Evolutionary conservation across 2,113 vertebrate species (phyloP).

Genomic region (Indicator indicator): DNA sequence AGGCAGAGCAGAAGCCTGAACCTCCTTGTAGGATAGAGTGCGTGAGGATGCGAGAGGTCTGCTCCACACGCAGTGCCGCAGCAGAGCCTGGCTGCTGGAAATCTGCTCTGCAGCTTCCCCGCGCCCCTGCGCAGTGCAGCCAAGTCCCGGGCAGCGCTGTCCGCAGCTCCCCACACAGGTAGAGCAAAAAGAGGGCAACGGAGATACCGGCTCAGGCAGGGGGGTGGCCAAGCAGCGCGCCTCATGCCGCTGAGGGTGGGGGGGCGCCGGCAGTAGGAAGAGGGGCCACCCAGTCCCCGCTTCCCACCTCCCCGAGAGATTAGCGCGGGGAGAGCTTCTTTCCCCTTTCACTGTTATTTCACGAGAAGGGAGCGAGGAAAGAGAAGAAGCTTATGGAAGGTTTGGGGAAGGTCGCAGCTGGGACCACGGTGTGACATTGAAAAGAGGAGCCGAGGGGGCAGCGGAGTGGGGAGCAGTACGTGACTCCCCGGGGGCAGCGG

Average conservation of each 20-base stretch:
- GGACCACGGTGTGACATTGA: background rate
- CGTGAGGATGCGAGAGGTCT: background rate
- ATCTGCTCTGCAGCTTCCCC: constrained; percentile 14
- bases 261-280: background rate
- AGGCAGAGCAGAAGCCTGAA: background rate
- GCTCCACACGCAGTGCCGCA: background rate
- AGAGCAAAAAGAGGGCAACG: background rate
- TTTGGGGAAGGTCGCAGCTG: background rate
- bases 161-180: background rate
- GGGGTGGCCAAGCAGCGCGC: background rate
- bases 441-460: background rate
- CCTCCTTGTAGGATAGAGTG: background rate
- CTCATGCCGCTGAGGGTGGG: background rate
- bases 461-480: background rate
- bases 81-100: background rate
- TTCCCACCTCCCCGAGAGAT: background rate
- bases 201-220: background rate
- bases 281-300: too few species aligned
- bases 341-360: background rate
- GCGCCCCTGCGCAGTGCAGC: background rate
- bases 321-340: background rate
- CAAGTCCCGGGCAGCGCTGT: background rate
- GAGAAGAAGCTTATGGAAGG: background rate
- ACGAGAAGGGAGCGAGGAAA: background rate
- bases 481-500: background rate